Evolutionary conservation across 2,113 vertebrate species (phyloP).

Genomic region (Stomatorhinus ivindoensis): DNA sequence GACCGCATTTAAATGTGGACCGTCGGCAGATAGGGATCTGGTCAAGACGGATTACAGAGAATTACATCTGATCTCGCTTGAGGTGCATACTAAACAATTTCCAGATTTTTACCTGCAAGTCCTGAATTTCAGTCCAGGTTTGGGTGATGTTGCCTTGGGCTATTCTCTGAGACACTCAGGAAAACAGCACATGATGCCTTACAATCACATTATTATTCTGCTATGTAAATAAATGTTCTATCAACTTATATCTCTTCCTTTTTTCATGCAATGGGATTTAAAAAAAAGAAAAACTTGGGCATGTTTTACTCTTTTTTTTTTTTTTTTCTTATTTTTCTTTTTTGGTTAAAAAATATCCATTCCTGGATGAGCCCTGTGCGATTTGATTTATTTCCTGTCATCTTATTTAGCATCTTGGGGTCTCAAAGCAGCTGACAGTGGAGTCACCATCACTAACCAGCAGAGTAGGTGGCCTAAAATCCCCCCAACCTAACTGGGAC

Average conservation of each 20-base stretch:
- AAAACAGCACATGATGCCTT: neutral
- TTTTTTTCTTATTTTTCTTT: too few species aligned
- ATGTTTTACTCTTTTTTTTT: neutral
- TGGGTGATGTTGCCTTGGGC: neutral
- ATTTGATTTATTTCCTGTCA: neutral
- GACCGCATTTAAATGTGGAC: constrained; percentile 23
- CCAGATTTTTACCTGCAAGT: neutral
- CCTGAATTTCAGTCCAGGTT: neutral
- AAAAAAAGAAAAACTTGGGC: neutral
- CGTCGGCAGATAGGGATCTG: neutral
- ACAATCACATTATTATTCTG: neutral
- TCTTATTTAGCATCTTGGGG: neutral
- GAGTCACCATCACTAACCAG: neutral
- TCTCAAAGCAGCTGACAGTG: neutral
- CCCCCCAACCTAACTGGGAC: neutral
- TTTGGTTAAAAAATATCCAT: neutral
- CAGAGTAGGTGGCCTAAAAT: neutral
- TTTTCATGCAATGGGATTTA: neutral
- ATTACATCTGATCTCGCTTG: neutral
- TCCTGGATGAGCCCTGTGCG: neutral
- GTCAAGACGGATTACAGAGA: constrained; percentile 7
- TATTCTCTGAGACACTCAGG: neutral
- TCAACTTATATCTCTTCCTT: neutral
- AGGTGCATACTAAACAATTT: neutral
- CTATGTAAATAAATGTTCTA: neutral